phyloP scores from a whole-genome alignment of 2,888 invertebrate species.

The Neuroscelio doddi region DNA sequence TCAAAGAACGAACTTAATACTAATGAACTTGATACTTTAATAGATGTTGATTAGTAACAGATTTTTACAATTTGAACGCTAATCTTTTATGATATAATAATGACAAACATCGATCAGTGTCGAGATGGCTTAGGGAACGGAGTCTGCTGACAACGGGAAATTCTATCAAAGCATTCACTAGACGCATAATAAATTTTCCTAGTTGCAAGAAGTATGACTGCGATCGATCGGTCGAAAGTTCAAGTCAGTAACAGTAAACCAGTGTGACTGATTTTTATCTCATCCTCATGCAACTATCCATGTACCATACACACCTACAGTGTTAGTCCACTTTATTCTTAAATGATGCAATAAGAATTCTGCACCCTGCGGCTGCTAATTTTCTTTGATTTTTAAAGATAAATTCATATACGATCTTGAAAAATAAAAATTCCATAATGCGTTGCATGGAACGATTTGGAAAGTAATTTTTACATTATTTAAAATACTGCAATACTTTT shows the following conservation, averaged over 20 bases:
- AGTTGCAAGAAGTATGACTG: conserved; percentile 2
- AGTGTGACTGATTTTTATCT: conserved; percentile 26
- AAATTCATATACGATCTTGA: no score
- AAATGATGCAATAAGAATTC: background rate
- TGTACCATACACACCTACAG: background rate
- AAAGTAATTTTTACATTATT: no score
- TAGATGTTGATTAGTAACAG: no score
- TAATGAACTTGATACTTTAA: no score
- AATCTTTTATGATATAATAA: background rate
- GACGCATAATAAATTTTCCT: conserved; percentile 13
- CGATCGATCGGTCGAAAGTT: conserved; percentile 33
- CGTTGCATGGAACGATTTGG: no score
- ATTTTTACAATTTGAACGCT: no score
- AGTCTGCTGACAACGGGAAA: conserved; percentile 13
- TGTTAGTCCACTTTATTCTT: conserved; percentile 5
- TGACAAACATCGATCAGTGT: conserved; percentile 19
- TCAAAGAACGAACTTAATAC: no score
- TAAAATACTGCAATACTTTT: no score
- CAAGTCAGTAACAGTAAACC: conserved; percentile 21
- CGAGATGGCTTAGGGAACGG: no score
- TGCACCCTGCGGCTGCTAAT: background rate
- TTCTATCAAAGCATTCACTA: conserved; percentile 7
- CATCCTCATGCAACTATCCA: conserved; percentile 9
- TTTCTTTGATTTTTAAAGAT: no score
- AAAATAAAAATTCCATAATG: no score